phyloP scores from a whole-genome alignment of 2,797 vertebrate species.

The Parambassis ranga region DNA sequence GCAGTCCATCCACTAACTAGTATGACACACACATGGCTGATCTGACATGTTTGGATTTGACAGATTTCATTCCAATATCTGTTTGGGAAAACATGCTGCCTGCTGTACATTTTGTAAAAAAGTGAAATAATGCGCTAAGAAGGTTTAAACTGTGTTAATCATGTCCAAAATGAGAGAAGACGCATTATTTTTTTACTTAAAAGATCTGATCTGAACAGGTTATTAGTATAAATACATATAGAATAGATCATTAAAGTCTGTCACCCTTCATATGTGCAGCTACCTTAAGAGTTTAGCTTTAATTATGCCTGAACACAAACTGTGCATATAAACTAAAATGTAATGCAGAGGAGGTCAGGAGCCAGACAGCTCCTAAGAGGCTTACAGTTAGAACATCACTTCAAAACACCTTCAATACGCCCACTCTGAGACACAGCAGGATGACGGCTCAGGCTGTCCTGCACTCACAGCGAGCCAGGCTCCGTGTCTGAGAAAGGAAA shows the following conservation, averaged over 20 bases:
- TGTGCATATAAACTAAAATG: constrained; percentile 8
- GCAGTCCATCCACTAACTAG: constrained; percentile 12
- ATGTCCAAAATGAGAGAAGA: background rate
- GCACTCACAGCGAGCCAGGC: background rate
- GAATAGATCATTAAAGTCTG: no score
- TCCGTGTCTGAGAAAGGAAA: background rate
- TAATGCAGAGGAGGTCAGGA: constrained; percentile 42
- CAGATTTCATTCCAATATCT: constrained; percentile 41
- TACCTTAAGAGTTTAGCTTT: background rate
- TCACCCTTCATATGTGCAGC: no score
- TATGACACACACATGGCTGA: constrained; percentile 34
- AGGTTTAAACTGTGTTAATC: background rate
- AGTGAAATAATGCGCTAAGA: constrained; percentile 1
- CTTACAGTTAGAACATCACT: constrained; percentile 46
- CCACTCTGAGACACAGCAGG: constrained; percentile 21
- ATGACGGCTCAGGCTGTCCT: background rate
- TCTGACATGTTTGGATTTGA: constrained; percentile 33
- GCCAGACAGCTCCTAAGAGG: constrained; percentile 56
- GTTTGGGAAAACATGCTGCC: constrained; percentile 4
- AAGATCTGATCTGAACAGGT: no score
- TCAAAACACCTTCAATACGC: constrained; percentile 50
- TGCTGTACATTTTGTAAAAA: constrained; percentile 22
- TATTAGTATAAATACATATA: no score
- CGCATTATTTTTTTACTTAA: no score
- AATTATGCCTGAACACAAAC: background rate